Conservation (phyloP, 2,113 vertebrate species). For the Raja brachyura region DNA sequence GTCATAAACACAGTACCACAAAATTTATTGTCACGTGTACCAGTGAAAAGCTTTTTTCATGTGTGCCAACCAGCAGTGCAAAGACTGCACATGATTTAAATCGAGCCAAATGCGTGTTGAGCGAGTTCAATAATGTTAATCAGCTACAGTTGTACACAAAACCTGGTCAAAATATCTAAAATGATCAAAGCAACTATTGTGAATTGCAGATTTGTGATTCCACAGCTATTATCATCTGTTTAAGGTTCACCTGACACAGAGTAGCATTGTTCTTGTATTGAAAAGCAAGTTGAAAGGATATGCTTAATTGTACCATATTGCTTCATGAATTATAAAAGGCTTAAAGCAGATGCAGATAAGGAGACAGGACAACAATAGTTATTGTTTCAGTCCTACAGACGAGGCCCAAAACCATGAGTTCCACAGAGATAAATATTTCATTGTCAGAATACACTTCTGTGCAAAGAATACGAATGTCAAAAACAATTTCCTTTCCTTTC, state of each 20-base stretch:
- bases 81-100: too few species aligned
- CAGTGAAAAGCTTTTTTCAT: too few species aligned
- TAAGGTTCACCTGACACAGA: not conserved
- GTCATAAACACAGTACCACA: not conserved
- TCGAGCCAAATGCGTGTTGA: not conserved
- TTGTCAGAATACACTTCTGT: slow-evolving; percentile 13
- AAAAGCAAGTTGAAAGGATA: too few species aligned
- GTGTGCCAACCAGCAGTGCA: too few species aligned
- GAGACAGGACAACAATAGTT: not conserved
- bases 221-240: not conserved
- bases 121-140: not conserved
- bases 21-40: too few species aligned
- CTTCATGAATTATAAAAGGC: not conserved
- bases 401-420: not conserved
- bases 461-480: not conserved
- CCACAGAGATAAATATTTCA: not conserved
- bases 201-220: not conserved
- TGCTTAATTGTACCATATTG: too few species aligned
- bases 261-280: too few species aligned
- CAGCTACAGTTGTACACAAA: not conserved
- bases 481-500: not conserved
- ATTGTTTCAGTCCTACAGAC: not conserved
- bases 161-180: not conserved
- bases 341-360: not conserved
- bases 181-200: not conserved